Percentiles rank a stretch among this genome's conserved stretches.
Conservation (phyloP, 2,797 vertebrate genomes). For the Iguana delicatissima region DNA sequence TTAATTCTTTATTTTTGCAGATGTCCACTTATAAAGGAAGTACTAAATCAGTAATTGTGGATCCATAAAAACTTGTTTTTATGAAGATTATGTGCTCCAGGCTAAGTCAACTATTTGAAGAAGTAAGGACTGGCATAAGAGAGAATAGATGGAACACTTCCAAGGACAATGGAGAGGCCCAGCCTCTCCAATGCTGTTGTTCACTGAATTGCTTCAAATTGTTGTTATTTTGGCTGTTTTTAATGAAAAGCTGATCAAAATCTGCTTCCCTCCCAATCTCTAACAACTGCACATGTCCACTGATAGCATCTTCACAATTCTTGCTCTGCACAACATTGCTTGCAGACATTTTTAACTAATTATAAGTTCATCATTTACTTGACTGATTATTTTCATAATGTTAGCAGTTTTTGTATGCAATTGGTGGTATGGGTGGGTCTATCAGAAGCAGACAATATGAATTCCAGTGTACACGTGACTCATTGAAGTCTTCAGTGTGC, state of each 20-base stretch:
- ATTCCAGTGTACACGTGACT: background rate
- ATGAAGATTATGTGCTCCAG: background rate
- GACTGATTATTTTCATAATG: background rate
- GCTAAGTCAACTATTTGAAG: background rate
- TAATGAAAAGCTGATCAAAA: background rate
- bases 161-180: background rate
- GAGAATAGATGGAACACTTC: background rate
- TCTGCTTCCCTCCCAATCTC: background rate
- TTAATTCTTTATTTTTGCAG: background rate
- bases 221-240: background rate
- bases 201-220: background rate
- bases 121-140: background rate
- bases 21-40: background rate
- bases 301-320: background rate
- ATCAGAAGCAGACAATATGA: background rate
- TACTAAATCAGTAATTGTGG: background rate
- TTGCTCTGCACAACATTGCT: background rate
- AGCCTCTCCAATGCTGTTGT: background rate
- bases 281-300: background rate
- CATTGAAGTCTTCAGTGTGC: background rate
- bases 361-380: background rate
- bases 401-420: background rate
- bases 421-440: background rate
- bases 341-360: background rate
- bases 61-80: background rate